phyloP scores from a whole-genome alignment of 2,888 invertebrate genomes.

The Venusia cambrica region DNA sequence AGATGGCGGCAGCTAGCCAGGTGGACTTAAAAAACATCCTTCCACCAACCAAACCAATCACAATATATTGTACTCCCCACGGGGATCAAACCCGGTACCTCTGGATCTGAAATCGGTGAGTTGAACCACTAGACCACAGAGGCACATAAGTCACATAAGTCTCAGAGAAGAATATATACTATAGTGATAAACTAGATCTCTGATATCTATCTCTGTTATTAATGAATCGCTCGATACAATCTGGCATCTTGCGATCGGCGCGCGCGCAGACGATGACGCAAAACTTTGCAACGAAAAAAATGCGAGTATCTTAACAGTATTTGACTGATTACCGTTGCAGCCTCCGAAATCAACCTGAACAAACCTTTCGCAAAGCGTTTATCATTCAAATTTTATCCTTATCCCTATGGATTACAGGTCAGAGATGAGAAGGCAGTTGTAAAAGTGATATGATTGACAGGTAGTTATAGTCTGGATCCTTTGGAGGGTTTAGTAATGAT shows the following conservation, averaged over 20 bases:
- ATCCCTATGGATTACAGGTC: conserved; percentile 7
- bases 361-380: conserved; percentile 16
- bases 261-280: conserved; percentile 73
- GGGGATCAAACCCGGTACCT: no score
- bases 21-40: no score
- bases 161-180: no score
- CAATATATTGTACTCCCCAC: no score
- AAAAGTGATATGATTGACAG: conserved; percentile 30
- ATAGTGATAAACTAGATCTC: no score
- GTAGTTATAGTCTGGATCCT: conserved; percentile 33
- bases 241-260: conserved; percentile 16
- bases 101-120: no score
- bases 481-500: conserved; percentile 40
- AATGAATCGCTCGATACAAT: no score
- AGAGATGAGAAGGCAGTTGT: conserved; percentile 6
- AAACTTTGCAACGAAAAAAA: conserved; percentile 46
- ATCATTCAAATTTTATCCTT: conserved; percentile 24
- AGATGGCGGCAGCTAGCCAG: no score
- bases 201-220: no score
- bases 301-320: conserved; percentile 39
- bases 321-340: conserved; percentile 48
- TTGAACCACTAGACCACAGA: no score
- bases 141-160: no score
- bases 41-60: no score
- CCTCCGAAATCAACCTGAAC: conserved; percentile 11